Evolutionary conservation across 2,113 vertebrate species (phyloP), one percentile per base, ranked within the genome.

Genomic region (Cottus gobio): DNA sequence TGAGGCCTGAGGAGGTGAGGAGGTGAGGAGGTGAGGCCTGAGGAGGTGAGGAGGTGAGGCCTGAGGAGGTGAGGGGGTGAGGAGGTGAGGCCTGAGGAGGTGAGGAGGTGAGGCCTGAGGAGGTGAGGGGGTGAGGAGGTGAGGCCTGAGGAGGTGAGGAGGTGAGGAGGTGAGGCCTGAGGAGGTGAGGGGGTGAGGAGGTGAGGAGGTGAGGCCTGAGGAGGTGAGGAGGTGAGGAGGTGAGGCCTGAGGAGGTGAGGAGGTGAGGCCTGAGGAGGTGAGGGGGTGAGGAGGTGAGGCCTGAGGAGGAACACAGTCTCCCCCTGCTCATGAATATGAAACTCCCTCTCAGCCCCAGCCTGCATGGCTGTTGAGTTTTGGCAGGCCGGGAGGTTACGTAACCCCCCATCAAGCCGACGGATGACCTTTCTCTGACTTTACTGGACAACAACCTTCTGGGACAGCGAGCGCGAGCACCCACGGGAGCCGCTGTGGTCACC

Each of bases 401-500:
- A 89, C 69, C 79, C 79, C 81, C 30, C 75, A 79, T 88, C 80
- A 85, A 77, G 82, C 75, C 56, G 12, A 68, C 66, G 10, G 56
- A 76, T 76, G 80, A 90, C 88, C 85, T 90, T 75, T 76, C 52
- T 74, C 37, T 91, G 87, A 90, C 88, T 83, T 88, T 80, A 85
- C 65, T 20, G 75, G 87, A 65, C 82, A 50, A 18, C 16, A 22
- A 15, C 52, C n/a, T 75, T 72, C 75, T 79, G 67, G 75, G 79
- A 50, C 68, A 60, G 80, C 71, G 65, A 24, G 31, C 24, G 9
- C n/a, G 3, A 28, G 66, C 48, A 30, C 83, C 80, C 71, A 67
- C 56, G 77, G 79, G 84, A 81, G 75, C 37, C 31, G 71, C 36
- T 28, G 79, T 54, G 74, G 72, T 61, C 77, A 74, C 75, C 44